These are phyloP conservation scores for Amyelois transitella DNA, from an alignment of 1,140 invertebrate species.

Conservation along the genomic window DNA sequence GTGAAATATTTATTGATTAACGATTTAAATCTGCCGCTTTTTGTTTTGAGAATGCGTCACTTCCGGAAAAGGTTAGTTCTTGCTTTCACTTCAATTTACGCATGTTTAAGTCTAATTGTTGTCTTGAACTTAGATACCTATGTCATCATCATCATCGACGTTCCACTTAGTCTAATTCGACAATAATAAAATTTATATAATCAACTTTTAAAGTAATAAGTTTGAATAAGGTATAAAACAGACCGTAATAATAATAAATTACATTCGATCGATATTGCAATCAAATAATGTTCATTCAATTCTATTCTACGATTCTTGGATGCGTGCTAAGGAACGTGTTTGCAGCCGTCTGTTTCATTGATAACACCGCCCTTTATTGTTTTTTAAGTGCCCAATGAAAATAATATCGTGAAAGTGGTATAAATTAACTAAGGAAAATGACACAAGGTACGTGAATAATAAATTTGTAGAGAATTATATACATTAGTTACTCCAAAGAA, in stretches of 20 bases:
- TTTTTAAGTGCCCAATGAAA: not conserved
- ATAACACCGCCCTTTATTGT: constrained; percentile 14
- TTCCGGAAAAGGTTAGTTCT: constrained; percentile 3
- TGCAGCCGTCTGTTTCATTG: constrained; percentile 20
- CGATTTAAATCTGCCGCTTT: constrained; percentile 20
- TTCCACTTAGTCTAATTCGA: too few species aligned
- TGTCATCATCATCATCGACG: too few species aligned
- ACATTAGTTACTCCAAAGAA: constrained; percentile 12
- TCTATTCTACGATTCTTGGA: constrained; percentile 12
- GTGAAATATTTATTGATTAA: constrained; percentile 15
- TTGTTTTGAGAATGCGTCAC: constrained; percentile 9
- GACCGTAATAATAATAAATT: too few species aligned
- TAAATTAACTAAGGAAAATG: constrained; percentile 27
- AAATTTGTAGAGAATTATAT: constrained; percentile 9
- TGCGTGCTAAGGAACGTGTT: constrained; percentile 1
- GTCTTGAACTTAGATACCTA: too few species aligned
- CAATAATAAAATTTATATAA: too few species aligned
- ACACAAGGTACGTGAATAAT: constrained; percentile 48
- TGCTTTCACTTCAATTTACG: too few species aligned
- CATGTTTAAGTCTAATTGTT: too few species aligned
- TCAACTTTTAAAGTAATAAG: too few species aligned
- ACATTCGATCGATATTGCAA: too few species aligned
- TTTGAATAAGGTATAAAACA: too few species aligned
- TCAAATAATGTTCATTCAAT: too few species aligned
- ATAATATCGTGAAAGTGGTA: not conserved